phyloP scores from a whole-genome alignment of 2,113 vertebrate genomes.

The Ammodramus savannarum region DNA sequence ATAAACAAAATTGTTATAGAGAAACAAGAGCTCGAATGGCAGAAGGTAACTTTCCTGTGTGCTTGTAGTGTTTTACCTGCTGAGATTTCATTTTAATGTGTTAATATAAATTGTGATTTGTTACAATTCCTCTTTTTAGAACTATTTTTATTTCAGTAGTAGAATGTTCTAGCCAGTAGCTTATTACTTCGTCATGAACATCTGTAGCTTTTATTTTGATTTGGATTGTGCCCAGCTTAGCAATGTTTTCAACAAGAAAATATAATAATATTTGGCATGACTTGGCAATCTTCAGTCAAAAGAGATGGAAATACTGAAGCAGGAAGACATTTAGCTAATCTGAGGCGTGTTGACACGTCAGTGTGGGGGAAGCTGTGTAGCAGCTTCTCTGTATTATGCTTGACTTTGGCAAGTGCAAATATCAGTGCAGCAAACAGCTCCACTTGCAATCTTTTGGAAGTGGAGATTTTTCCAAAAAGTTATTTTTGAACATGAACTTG shows the following conservation, averaged over 20 bases:
- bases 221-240: neutral
- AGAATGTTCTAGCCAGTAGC: neutral
- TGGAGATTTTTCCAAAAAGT: neutral
- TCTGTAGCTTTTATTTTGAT: neutral
- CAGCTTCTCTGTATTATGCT: neutral
- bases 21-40: constrained; percentile 91
- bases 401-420: neutral
- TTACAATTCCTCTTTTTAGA: neutral
- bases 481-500: neutral
- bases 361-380: neutral
- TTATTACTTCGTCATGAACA: neutral
- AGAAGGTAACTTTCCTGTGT: constrained; percentile 71
- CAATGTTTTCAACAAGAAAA: neutral
- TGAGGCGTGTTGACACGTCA: neutral
- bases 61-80: neutral
- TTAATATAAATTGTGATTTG: neutral
- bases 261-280: neutral
- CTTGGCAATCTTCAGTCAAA: neutral
- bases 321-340: neutral
- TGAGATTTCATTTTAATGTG: neutral
- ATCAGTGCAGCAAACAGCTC: neutral
- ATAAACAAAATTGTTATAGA: constrained; percentile 86
- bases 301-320: neutral
- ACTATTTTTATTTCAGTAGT: neutral
- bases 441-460: neutral